These are phyloP conservation scores for Heliocidaris tuberculata DNA, from an alignment of 35 echinoderm and acorn worm genomes.

Conservation along the genomic window DNA sequence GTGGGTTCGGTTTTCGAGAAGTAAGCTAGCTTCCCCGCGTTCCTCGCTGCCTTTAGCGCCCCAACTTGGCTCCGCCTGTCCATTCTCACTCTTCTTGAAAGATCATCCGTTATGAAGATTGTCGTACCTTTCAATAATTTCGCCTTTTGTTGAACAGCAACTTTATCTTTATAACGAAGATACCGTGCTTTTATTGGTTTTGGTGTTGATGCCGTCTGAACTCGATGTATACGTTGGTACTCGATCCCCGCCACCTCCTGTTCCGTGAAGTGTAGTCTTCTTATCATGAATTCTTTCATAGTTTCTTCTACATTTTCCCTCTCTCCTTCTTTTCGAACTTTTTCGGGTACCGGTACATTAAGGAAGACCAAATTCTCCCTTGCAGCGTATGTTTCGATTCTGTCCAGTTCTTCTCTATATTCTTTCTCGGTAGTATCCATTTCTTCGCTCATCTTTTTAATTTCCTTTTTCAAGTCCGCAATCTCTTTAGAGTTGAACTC, in stretches of 20 bases:
- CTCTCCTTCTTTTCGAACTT: not conserved
- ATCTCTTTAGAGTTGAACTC: not conserved
- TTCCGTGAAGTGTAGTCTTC: not conserved
- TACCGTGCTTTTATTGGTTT: not conserved
- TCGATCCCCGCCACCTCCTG: not conserved
- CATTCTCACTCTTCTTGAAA: no score
- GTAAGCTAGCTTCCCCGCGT: no score
- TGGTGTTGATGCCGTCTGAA: not conserved
- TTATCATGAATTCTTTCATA: not conserved
- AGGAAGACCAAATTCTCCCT: not conserved
- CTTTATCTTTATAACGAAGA: not conserved
- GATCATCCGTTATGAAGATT: no score
- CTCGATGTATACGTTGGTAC: not conserved
- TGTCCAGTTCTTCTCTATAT: not conserved
- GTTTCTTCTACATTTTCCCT: not conserved
- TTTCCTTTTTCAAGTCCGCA: not conserved
- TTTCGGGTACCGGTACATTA: not conserved
- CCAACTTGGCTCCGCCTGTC: no score
- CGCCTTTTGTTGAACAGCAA: not conserved
- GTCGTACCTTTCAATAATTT: no score
- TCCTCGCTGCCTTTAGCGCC: no score
- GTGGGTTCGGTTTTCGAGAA: no score
- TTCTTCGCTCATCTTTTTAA: not conserved
- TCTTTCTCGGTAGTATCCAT: not conserved
- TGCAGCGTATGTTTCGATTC: not conserved